A percentile compares a stretch with the other conserved stretches of the same genome.
These are phyloP conservation scores for Leptopilina boulardi DNA, from an alignment of 1,140 invertebrate genomes.

Conservation along the genomic window DNA sequence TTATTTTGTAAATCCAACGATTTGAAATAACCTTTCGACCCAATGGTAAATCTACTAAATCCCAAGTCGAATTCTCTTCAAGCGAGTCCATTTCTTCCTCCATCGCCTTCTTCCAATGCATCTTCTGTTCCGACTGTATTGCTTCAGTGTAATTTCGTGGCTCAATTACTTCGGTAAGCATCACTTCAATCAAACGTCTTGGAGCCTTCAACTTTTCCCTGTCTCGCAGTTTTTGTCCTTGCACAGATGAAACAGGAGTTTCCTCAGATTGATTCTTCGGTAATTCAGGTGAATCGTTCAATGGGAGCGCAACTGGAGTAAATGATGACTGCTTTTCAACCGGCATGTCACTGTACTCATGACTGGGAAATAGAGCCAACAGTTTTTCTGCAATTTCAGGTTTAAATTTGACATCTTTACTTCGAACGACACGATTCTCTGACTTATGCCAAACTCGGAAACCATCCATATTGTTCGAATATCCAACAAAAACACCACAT, in stretches of 20 bases:
- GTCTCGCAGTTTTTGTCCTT: constrained; percentile 14
- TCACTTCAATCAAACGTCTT: constrained; percentile 33
- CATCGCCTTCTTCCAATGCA: constrained; percentile 48
- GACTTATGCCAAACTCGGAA: constrained; percentile 39
- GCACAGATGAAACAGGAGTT: not conserved
- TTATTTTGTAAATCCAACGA: constrained; percentile 42
- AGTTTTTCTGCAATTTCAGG: constrained; percentile 23
- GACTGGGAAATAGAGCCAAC: constrained; percentile 1
- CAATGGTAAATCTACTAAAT: constrained; percentile 35
- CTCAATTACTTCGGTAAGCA: constrained; percentile 36
- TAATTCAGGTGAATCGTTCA: not conserved
- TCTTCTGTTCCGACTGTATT: constrained; percentile 16
- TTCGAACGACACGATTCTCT: constrained; percentile 22
- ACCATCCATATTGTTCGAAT: constrained; percentile 16
- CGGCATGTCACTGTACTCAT: constrained; percentile 1
- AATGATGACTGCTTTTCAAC: not conserved
- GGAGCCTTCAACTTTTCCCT: constrained; percentile 27
- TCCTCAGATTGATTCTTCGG: not conserved
- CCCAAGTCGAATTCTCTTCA: constrained; percentile 46
- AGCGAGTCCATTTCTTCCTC: constrained; percentile 47
- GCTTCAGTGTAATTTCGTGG: constrained; percentile 43
- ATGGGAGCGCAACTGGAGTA: not conserved
- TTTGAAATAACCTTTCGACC: constrained; percentile 34
- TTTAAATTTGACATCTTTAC: constrained; percentile 40
- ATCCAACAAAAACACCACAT: constrained; percentile 23